These are phyloP conservation scores for Alcis repandata DNA, from an alignment of 2,888 invertebrate species.

Conservation along the genomic window DNA sequence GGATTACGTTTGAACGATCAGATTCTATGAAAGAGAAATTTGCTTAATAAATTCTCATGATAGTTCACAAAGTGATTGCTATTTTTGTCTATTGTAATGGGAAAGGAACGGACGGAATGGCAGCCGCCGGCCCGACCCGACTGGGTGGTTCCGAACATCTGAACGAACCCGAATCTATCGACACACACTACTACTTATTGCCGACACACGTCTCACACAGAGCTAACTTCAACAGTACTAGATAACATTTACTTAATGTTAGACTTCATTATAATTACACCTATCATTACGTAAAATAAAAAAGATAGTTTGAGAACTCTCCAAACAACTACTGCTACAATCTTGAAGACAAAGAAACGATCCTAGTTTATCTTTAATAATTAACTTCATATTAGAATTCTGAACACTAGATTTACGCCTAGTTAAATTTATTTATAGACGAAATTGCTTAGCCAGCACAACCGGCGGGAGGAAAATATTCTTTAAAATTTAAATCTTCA, in stretches of 20 bases:
- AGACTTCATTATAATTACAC: conserved; percentile 46
- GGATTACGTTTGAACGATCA: too few species aligned
- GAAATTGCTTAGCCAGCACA: conserved; percentile 52
- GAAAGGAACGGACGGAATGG: conserved; percentile 6
- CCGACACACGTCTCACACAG: conserved; percentile 67
- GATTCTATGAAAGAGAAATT: too few species aligned
- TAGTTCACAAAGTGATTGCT: not conserved
- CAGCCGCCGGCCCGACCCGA: conserved; percentile 53
- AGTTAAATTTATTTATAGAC: conserved; percentile 54
- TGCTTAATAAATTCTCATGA: too few species aligned
- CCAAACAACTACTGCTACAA: not conserved
- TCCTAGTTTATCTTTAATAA: not conserved
- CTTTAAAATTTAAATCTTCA: conserved; percentile 54
- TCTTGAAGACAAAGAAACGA: not conserved
- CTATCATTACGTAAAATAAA: conserved; percentile 38
- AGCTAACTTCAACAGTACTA: conserved; percentile 70
- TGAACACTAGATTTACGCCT: conserved; percentile 45
- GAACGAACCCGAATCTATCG: conserved; percentile 33
- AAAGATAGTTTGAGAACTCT: not conserved
- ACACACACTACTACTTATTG: conserved; percentile 58
- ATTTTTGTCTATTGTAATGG: not conserved
- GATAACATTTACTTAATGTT: conserved; percentile 62
- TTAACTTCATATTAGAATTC: not conserved
- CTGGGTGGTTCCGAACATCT: conserved; percentile 52
- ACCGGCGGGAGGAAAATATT: conserved; percentile 58